phyloP scores from a whole-genome alignment of 2,113 vertebrate genomes.

The Catagonus wagneri region DNA sequence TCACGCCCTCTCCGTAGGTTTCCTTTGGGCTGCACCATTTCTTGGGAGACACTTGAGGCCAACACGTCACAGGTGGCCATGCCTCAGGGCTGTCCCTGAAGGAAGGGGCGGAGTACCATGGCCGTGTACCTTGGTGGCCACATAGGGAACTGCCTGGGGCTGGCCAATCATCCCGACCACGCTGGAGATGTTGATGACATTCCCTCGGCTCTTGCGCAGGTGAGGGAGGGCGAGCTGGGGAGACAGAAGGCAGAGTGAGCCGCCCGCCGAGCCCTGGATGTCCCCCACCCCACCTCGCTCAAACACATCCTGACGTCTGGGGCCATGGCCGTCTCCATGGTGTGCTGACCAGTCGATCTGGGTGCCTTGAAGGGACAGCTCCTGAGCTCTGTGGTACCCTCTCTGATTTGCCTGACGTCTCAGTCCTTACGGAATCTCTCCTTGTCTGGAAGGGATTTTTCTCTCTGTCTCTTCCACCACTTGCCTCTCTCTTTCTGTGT shows the following conservation, averaged over 20 bases:
- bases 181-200: conserved; percentile 92
- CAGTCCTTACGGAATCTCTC: not conserved
- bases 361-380: not conserved
- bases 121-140: conserved; percentile 88
- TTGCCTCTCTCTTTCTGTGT: not conserved
- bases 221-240: conserved; percentile 88
- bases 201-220: conserved; percentile 87
- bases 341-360: not conserved
- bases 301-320: no score
- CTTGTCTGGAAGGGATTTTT: not conserved
- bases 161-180: conserved; percentile 89
- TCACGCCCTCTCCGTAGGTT: not conserved
- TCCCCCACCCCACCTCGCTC: not conserved
- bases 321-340: fast-evolving
- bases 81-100: not conserved
- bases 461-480: not conserved
- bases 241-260: not conserved
- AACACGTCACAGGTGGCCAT: not conserved
- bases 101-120: no score
- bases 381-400: not conserved
- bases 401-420: not conserved
- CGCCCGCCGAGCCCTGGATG: fast-evolving
- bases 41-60: not conserved
- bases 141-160: conserved; percentile 87
- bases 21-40: not conserved